Percentiles rank a stretch among this genome's conserved stretches.
Evolutionary conservation across 1,140 invertebrate genomes (phyloP).

Genomic region (silkworm (Bombyx mori)): ASM3026992v2 NC_085111.1:2810501-2811000

Average conservation of each 20-base stretch:
- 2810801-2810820: slow-evolving; percentile 26
- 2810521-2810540: not conserved
- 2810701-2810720: slow-evolving; percentile 63
- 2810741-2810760: slow-evolving; percentile 24
- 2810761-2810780: slow-evolving; percentile 16
- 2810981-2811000: slow-evolving; percentile 43
- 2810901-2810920: slow-evolving; percentile 39
- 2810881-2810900: slow-evolving; percentile 19
- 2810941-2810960: slow-evolving; percentile 49
- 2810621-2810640: slow-evolving; percentile 23
- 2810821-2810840: not conserved
- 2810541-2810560: too few species aligned
- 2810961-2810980: slow-evolving; percentile 44
- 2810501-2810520: not conserved
- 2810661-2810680: slow-evolving; percentile 60
- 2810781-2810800: slow-evolving; percentile 22
- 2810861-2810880: slow-evolving; percentile 5
- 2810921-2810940: slow-evolving; percentile 39
- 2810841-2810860: not conserved
- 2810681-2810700: slow-evolving; percentile 51
- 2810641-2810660: slow-evolving; percentile 47
- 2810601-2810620: slow-evolving; percentile 10
- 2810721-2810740: slow-evolving; percentile 55
- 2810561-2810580: not conserved
- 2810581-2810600: not conserved